phyloP scores from a whole-genome alignment of 1,140 invertebrate species.

The Aleiodes sp. region DNA sequence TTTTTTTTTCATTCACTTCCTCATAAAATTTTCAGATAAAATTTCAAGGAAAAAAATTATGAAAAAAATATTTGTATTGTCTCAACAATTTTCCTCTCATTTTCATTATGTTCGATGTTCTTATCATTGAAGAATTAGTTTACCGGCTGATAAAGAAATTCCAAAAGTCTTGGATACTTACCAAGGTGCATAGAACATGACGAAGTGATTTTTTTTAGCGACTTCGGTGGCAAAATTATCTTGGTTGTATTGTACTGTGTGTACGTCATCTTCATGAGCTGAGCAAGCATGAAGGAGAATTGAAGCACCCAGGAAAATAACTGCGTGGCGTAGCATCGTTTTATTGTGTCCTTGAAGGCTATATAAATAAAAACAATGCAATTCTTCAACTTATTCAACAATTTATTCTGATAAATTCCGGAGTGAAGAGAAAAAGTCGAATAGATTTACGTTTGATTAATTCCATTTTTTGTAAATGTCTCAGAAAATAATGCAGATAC shows the following conservation, averaged over 20 bases:
- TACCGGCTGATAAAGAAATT: conserved; percentile 30
- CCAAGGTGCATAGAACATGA: conserved; percentile 84
- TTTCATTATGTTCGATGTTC: too few relatives aligned
- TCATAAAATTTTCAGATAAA: background rate
- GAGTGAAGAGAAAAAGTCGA: too few relatives aligned
- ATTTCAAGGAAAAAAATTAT: too few relatives aligned
- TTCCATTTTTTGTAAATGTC: too few relatives aligned
- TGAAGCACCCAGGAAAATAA: conserved; percentile 7
- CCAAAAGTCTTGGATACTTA: conserved; percentile 55
- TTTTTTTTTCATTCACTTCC: background rate
- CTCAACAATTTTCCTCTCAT: too few relatives aligned
- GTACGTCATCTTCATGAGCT: conserved; percentile 48
- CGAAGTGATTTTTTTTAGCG: conserved; percentile 74
- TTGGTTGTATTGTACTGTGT: conserved; percentile 57
- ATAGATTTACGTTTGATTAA: too few relatives aligned
- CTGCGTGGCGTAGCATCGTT: background rate
- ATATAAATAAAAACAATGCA: too few relatives aligned
- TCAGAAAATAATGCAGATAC: too few relatives aligned
- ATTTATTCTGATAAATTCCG: too few relatives aligned
- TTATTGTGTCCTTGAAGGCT: too few relatives aligned
- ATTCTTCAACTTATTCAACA: too few relatives aligned
- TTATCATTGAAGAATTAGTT: background rate
- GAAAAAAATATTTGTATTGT: conserved; percentile 4
- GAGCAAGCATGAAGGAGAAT: background rate
- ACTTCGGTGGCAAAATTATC: conserved; percentile 70